These are phyloP conservation scores for Ciconia boyciana DNA, from an alignment of 2,113 vertebrate species.

Conservation along the genomic window DNA sequence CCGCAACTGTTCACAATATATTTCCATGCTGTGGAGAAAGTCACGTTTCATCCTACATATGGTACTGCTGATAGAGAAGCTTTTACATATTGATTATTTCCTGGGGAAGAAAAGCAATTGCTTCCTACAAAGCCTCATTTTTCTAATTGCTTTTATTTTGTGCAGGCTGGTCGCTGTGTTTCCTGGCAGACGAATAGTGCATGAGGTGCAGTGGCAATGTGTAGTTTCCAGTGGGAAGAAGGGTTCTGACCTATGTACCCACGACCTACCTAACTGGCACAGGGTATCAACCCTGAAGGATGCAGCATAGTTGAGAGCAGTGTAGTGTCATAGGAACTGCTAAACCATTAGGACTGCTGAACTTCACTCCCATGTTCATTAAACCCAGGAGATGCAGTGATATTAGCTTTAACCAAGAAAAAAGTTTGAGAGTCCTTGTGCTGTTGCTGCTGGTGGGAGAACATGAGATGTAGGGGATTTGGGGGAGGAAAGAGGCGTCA, in stretches of 20 bases:
- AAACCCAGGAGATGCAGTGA: background rate
- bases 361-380: background rate
- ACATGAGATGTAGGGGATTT: background rate
- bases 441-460: background rate
- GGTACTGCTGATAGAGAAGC: background rate
- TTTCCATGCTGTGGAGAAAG: background rate
- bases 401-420: background rate
- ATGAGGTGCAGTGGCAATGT: background rate
- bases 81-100: background rate
- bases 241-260: background rate
- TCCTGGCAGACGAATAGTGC: background rate
- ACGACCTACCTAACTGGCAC: background rate
- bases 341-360: background rate
- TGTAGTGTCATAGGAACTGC: background rate
- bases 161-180: background rate
- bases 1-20: background rate
- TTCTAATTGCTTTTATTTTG: background rate
- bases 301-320: background rate
- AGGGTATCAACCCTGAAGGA: accelerated
- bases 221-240: background rate
- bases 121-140: background rate
- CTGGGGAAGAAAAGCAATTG: background rate
- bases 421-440: background rate
- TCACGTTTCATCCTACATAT: background rate
- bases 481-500: background rate